A percentile compares a stretch with the other conserved stretches of the same genome.
Evolutionary conservation across 92 coral and sea anemone species (phyloP).

Genomic region (Epizoanthus rinbou): DNA sequence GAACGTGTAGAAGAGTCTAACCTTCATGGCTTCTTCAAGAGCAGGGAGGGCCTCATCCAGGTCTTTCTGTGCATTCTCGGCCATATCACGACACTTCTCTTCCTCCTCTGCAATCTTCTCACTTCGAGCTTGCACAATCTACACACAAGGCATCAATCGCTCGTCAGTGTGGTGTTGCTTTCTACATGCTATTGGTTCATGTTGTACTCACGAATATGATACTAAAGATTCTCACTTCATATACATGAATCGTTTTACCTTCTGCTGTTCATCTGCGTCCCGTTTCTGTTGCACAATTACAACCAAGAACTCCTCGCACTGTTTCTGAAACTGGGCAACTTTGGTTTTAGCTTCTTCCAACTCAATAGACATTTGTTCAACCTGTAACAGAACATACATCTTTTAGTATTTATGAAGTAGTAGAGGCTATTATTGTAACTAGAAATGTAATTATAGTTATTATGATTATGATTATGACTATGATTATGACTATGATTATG

Average conservation of each 20-base stretch:
- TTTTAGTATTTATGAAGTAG: background rate
- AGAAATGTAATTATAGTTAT: too few species aligned
- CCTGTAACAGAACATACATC: constrained; percentile 56
- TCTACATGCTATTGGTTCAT: background rate
- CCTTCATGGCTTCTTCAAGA: constrained; percentile 94
- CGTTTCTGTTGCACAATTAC: constrained; percentile 97
- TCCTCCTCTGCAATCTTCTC: constrained; percentile 98
- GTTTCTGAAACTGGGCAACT: constrained; percentile 98
- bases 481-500: too few species aligned
- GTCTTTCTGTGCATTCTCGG: constrained; percentile 96
- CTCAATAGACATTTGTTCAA: constrained; percentile 99
- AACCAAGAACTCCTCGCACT: constrained; percentile 96
- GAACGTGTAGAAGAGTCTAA: background rate
- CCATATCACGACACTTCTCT: constrained; percentile 96
- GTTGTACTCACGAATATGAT: background rate
- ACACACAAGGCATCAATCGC: background rate
- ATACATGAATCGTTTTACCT: constrained; percentile 55
- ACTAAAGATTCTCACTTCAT: background rate
- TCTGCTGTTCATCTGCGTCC: constrained; percentile 99
- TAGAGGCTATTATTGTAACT: too few species aligned
- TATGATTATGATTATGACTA: too few species aligned
- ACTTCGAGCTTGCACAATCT: constrained; percentile 97
- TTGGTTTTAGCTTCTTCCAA: constrained; percentile 93
- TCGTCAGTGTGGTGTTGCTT: background rate
- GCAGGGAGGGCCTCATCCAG: constrained; percentile 98